Conservation (phyloP, 2,113 vertebrate genomes). For the Stegostoma tigrinum region DNA sequence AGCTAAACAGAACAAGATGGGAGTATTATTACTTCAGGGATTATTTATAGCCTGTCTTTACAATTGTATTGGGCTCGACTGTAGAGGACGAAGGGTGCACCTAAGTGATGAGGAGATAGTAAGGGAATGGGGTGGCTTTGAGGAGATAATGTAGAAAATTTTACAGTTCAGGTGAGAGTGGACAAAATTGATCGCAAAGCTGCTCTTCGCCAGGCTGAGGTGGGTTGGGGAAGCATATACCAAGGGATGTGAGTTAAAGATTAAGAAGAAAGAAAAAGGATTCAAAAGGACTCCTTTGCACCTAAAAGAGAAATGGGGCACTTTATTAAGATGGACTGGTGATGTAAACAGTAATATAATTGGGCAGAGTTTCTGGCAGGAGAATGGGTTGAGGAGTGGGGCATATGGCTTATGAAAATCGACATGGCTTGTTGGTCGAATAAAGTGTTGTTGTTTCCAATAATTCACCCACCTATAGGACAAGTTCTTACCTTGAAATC, state of each 20-base stretch:
- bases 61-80: neutral
- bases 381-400: neutral
- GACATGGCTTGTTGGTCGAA: neutral
- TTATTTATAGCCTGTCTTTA: neutral
- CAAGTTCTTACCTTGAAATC: slow-evolving; percentile 74
- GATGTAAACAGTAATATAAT: slow-evolving; percentile 39
- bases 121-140: neutral
- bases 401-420: neutral
- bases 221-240: too few species aligned
- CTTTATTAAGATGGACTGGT: neutral
- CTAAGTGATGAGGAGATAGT: too few species aligned
- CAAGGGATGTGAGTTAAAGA: neutral
- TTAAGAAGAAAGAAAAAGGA: neutral
- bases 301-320: neutral
- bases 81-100: too few species aligned
- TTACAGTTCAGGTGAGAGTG: neutral
- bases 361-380: neutral
- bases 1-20: neutral
- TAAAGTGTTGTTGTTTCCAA: neutral
- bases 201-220: neutral
- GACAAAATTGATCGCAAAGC: neutral
- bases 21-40: neutral
- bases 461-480: neutral
- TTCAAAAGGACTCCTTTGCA: neutral
- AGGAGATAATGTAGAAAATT: neutral